These are phyloP conservation scores for Sclerurus mexicanus DNA, from an alignment of 2,113 vertebrate species.

Conservation along the genomic window DNA sequence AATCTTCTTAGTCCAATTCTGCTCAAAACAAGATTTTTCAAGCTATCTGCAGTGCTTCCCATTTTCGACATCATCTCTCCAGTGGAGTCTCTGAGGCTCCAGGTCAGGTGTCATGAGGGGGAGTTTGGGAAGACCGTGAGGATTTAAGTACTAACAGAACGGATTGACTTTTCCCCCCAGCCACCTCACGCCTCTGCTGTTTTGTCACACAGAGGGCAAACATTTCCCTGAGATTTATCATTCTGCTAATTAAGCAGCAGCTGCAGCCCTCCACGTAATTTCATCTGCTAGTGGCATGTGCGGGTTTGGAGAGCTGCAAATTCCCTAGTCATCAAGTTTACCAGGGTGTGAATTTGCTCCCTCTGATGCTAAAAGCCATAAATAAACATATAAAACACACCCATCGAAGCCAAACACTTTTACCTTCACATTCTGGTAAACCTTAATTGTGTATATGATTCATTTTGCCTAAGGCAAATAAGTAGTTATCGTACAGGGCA, in stretches of 20 bases:
- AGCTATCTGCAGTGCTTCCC: neutral
- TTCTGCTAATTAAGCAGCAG: neutral
- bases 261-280: neutral
- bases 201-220: neutral
- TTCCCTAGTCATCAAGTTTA: neutral
- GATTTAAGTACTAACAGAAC: neutral
- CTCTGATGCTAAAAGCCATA: neutral
- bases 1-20: neutral
- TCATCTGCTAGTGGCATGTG: neutral
- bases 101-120: neutral
- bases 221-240: neutral
- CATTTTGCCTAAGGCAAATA: neutral
- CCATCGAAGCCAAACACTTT: neutral
- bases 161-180: fast-evolving
- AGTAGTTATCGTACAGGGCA: neutral
- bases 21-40: neutral
- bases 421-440: neutral
- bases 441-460: neutral
- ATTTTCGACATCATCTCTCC: neutral
- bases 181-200: neutral
- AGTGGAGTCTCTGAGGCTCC: neutral
- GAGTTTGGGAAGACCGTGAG: neutral
- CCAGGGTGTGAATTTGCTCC: neutral
- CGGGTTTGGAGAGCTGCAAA: neutral
- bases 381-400: neutral